Conservation (phyloP, 2,888 invertebrate genomes). For the Silvanus unidentatus region DNA sequence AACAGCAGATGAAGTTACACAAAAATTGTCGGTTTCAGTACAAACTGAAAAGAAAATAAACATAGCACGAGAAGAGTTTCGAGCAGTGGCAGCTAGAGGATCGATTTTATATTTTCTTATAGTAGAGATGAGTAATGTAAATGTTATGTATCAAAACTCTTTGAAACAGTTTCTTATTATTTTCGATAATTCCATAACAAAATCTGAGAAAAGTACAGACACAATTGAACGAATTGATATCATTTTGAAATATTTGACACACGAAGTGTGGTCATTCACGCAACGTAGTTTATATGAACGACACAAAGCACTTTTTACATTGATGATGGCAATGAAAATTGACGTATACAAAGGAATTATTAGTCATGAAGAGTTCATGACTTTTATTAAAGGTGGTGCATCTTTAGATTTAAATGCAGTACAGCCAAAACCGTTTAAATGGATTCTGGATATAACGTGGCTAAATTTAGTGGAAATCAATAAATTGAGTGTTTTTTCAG, state of each 20-base stretch:
- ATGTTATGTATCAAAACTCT: constrained; percentile 95
- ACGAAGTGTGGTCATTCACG: constrained; percentile 87
- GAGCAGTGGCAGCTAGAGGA: constrained; percentile 90
- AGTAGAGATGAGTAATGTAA: constrained; percentile 95
- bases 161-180: constrained; percentile 88
- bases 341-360: constrained; percentile 78
- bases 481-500: constrained; percentile 72
- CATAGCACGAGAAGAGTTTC: constrained; percentile 88
- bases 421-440: constrained; percentile 84
- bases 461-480: constrained; percentile 90
- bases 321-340: constrained; percentile 93
- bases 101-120: constrained; percentile 93
- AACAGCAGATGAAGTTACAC: constrained; percentile 91
- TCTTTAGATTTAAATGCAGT: constrained; percentile 91
- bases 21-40: constrained; percentile 86
- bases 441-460: constrained; percentile 96
- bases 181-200: constrained; percentile 89
- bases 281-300: constrained; percentile 87
- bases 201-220: constrained; percentile 77
- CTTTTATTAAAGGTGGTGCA: constrained; percentile 94
- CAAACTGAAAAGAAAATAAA: constrained; percentile 93
- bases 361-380: constrained; percentile 86
- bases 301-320: constrained; percentile 86
- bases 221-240: constrained; percentile 84
- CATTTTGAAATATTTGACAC: constrained; percentile 82